These are phyloP conservation scores for Microtus montanus DNA, from an alignment of 2,113 vertebrate species.

Conservation along the genomic window DNA sequence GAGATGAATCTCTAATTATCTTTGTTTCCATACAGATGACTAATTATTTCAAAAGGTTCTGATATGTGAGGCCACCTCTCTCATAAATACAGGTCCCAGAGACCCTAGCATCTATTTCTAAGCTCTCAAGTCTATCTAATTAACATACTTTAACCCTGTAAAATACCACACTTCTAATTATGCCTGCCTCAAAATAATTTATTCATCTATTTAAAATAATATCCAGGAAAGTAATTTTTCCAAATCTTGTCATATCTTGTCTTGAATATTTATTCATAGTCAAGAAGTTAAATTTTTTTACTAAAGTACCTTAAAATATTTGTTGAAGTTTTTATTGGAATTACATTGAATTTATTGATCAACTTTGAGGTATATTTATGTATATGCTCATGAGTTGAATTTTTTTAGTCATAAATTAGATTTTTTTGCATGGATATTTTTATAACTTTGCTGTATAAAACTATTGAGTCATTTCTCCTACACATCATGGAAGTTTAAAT, in stretches of 20 bases:
- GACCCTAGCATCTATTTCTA: not conserved
- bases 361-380: not conserved
- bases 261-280: not conserved
- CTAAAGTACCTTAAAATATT: constrained; percentile 4
- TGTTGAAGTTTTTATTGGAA: not conserved
- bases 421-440: not conserved
- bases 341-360: constrained; percentile 15
- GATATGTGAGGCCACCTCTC: not conserved
- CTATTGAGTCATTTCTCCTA: not conserved
- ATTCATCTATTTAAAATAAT: constrained; percentile 17
- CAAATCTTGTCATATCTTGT: not conserved
- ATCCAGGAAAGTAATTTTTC: not conserved
- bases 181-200: constrained; percentile 16
- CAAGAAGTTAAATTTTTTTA: not conserved
- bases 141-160: constrained; percentile 40
- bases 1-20: not conserved
- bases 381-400: not conserved
- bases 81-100: constrained; percentile 15
- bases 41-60: constrained; percentile 38
- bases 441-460: constrained; percentile 28
- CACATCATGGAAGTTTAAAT: constrained; percentile 7
- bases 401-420: not conserved
- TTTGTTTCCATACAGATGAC: constrained; percentile 26
- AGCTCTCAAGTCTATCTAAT: constrained; percentile 11
- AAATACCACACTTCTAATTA: constrained; percentile 20